These are phyloP conservation scores for Cavia porcellus DNA, from an alignment of 2,113 vertebrate species.

Conservation along the genomic window DNA sequence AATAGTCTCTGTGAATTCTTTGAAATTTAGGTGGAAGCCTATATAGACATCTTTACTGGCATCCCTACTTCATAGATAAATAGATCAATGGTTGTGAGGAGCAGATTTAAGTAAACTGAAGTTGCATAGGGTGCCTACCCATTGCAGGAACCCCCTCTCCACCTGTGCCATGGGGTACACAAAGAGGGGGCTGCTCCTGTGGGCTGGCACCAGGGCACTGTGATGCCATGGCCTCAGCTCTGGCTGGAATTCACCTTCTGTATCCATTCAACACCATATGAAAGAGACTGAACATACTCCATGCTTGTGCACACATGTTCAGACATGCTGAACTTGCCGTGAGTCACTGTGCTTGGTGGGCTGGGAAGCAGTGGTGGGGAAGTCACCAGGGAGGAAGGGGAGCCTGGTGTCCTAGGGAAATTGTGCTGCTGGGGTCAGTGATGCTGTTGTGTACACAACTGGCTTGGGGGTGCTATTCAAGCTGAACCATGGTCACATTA, in stretches of 20 bases:
- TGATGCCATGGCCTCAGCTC: background rate
- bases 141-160: background rate
- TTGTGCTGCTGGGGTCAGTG: background rate
- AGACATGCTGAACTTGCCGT: background rate
- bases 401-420: background rate
- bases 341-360: background rate
- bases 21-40: slow-evolving; percentile 32
- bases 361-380: background rate
- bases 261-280: background rate
- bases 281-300: background rate
- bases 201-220: background rate
- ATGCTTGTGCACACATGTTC: background rate
- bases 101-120: slow-evolving; percentile 9
- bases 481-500: background rate
- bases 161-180: background rate
- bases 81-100: background rate
- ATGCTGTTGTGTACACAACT: background rate
- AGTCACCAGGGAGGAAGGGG: background rate
- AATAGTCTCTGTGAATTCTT: background rate
- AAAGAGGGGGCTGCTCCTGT: background rate
- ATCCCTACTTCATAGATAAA: background rate
- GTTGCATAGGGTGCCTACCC: background rate
- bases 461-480: background rate
- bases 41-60: background rate
- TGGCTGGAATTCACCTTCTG: background rate